phyloP scores from a whole-genome alignment of 2,888 invertebrate genomes.

The Tetropium fuscum region DNA sequence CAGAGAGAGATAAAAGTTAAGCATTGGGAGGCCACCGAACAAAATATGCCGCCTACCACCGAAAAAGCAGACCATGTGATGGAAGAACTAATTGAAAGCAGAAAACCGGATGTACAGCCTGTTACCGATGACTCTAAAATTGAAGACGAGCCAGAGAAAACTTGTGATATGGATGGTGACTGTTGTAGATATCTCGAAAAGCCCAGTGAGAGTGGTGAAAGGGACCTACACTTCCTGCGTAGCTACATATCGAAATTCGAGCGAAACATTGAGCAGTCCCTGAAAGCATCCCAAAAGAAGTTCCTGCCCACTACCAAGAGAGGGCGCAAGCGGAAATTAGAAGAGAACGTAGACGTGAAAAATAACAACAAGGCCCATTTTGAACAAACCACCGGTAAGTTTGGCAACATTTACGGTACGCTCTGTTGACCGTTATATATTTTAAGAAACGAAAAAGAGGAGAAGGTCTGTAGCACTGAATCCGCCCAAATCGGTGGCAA shows the following conservation, averaged over 20 bases:
- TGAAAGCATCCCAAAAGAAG: constrained; percentile 32
- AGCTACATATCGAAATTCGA: constrained; percentile 40
- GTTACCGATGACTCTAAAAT: constrained; percentile 1
- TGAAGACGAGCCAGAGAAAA: neutral
- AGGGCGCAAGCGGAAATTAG: constrained; percentile 35
- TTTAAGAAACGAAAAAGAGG: constrained; percentile 41
- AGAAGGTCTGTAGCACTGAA: constrained; percentile 25
- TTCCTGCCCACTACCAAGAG: constrained; percentile 1
- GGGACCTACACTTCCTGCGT: constrained; percentile 35
- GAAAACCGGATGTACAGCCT: neutral
- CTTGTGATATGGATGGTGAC: constrained; percentile 17
- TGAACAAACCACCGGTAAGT: constrained; percentile 34
- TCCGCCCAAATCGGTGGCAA: constrained; percentile 31
- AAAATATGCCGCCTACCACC: no score
- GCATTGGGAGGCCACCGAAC: neutral
- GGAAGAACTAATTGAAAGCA: neutral
- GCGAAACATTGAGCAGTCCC: constrained; percentile 32
- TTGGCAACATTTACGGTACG: neutral
- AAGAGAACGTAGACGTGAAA: constrained; percentile 33
- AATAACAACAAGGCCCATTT: constrained; percentile 39
- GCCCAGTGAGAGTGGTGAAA: constrained; percentile 29
- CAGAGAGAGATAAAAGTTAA: neutral
- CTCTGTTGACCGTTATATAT: constrained; percentile 32
- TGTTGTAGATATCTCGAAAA: constrained; percentile 39
- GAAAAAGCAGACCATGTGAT: neutral